Evolutionary conservation across 92 coral and sea anemone species (phyloP).

Genomic region (Epizoanthus rinbou): DNA sequence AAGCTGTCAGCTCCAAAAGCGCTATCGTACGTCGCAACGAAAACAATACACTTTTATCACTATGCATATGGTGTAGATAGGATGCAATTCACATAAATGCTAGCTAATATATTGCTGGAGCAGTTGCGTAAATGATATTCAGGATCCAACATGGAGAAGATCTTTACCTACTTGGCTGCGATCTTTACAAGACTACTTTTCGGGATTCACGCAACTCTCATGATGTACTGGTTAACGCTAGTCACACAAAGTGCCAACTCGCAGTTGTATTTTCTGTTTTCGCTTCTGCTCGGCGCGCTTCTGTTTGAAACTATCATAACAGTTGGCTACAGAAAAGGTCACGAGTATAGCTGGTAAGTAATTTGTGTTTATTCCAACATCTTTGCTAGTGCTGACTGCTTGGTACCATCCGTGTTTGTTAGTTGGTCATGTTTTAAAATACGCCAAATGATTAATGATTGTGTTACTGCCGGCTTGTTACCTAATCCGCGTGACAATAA

Average conservation of each 20-base stretch:
- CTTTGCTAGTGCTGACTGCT: background rate
- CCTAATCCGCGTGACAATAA: background rate
- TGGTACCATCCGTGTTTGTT: background rate
- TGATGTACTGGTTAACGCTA: conserved; percentile 85
- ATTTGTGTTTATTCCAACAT: background rate
- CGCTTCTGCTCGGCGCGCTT: conserved; percentile 65
- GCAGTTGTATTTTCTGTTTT: conserved; percentile 65
- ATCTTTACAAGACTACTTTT: conserved; percentile 86
- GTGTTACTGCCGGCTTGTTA: background rate
- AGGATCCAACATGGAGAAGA: conserved; percentile 68
- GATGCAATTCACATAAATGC: conserved; percentile 25
- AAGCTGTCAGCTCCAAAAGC: background rate
- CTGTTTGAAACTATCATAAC: conserved; percentile 82
- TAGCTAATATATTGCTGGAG: background rate
- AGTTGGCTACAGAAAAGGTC: conserved; percentile 86
- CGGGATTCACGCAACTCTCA: conserved; percentile 72
- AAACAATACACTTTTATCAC: conserved; percentile 4
- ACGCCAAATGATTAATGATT: background rate
- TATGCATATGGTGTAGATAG: conserved; percentile 40
- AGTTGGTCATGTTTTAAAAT: too few relatives aligned
- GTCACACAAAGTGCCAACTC: conserved; percentile 57
- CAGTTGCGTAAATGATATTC: conserved; percentile 19
- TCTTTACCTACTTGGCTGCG: conserved; percentile 88
- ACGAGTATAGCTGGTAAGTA: conserved; percentile 90
- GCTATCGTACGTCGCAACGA: background rate